Base-by-base conservation (phyloP, 1,140 invertebrate genomes). In the Bradysia coprophila region DNA sequence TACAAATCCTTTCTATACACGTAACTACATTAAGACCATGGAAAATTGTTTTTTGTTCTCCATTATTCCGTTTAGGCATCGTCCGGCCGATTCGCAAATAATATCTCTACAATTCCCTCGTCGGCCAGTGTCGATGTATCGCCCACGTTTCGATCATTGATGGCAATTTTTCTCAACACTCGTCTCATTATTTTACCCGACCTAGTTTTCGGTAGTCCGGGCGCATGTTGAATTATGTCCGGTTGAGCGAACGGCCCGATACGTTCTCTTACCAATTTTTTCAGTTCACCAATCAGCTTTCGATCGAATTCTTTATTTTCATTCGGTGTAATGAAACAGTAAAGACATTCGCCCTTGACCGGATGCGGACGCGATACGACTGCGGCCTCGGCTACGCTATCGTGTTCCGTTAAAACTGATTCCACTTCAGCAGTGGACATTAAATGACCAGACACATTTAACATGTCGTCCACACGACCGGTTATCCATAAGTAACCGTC, bases 121-220 rank as follows among this genome's bases (percentile, higher is more conserved):
- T 95, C 91, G 22, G 89, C 88, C 43, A 97, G 63, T 1, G 93
- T 96, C 10, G 87, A 89, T 1, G 77, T 80, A 59, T 98, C 94
- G 4, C 94, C 95, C 38, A 98, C 74, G 48, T 96, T 77, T 23
- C 64, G 65, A 50, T 93, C 87, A 33, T 84, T 84, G 1, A 81
- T 64, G 0, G 94, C 93, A 10, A 98, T 81, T 68, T 97, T 96
- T 38, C 92, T 69, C 21, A 98, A 62, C 40, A 98, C 80, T 47
- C 95, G 68, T 34, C 95, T 73, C 89, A 98, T 97, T 36, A 98
- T 97, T 65, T 98, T 98, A 3, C 95, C 95, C 2, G 92, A 97
- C 31, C 94, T 72, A 0, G 95, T 98, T 64, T 98, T 98, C 1
- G 95, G 94, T 40, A 98, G 65, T 2, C 76, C 81, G 4, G 89